Evolutionary conservation across 1,140 invertebrate species (phyloP).

Genomic region (Centruroides vittatus): DNA sequence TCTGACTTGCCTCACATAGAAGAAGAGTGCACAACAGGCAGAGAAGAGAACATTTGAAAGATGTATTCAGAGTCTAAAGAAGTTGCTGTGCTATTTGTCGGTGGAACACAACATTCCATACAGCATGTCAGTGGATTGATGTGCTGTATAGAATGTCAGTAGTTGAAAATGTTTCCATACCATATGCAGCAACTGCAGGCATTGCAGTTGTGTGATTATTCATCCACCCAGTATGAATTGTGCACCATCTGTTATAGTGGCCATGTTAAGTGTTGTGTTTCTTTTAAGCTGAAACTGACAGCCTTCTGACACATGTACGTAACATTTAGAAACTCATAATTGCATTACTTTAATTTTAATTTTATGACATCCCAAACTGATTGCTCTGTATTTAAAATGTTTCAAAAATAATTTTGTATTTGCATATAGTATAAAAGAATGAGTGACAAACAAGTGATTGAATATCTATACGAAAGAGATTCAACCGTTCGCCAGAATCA

Average conservation of each 20-base stretch:
- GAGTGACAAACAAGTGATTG: slow-evolving; percentile 47
- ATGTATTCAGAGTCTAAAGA: neutral
- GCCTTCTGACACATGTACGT: neutral
- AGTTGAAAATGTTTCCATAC: neutral
- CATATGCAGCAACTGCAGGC: no score
- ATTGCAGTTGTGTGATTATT: no score
- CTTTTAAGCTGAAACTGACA: neutral
- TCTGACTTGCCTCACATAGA: no score
- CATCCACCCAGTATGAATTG: no score
- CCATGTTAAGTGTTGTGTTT: neutral
- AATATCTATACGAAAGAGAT: slow-evolving; percentile 46
- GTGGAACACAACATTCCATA: neutral
- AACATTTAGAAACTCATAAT: neutral
- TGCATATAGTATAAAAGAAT: slow-evolving; percentile 14
- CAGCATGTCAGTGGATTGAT: neutral
- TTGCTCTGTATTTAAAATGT: neutral
- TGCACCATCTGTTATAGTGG: no score
- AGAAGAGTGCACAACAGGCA: neutral
- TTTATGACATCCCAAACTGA: neutral
- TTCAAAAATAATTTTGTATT: neutral
- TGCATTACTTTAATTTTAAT: neutral
- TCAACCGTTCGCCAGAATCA: slow-evolving; percentile 45
- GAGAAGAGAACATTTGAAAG: neutral
- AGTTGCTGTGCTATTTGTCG: neutral
- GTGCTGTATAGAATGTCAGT: neutral